A percentile compares a stretch with the other conserved stretches of the same genome.
phyloP scores from a whole-genome alignment of 2,113 vertebrate genomes.

The Mesocricetus auratus region DNA sequence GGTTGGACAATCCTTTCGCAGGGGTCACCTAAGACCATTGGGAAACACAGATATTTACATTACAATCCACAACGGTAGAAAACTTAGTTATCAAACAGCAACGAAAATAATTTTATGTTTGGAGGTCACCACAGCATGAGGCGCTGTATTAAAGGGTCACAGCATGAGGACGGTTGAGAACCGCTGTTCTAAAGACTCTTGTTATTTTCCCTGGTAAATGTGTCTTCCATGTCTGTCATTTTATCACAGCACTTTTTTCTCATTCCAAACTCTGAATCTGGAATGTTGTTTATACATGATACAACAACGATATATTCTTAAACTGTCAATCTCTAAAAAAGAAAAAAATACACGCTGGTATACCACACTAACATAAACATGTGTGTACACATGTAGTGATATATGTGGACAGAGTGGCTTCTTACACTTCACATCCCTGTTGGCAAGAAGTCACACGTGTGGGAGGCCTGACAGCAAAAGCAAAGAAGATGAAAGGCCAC shows the following conservation, averaged over 20 bases:
- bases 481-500: constrained; percentile 26
- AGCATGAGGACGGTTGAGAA: too few relatives aligned
- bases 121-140: neutral
- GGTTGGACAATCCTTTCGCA: neutral
- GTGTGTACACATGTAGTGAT: neutral
- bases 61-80: too few relatives aligned
- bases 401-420: neutral
- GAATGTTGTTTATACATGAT: neutral
- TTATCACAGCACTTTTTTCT: neutral
- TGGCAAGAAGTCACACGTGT: neutral
- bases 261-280: neutral
- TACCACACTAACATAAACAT: neutral
- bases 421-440: neutral
- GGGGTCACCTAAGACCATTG: neutral
- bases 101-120: neutral
- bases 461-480: constrained; percentile 1
- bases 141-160: neutral
- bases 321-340: neutral
- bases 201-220: neutral
- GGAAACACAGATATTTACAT: neutral
- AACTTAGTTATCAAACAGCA: neutral
- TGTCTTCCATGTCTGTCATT: neutral
- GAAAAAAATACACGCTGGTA: too few relatives aligned
- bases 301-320: neutral
- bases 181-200: neutral